These are phyloP conservation scores for Rhincodon typus DNA, from an alignment of 2,797 vertebrate species.

Conservation along the genomic window DNA sequence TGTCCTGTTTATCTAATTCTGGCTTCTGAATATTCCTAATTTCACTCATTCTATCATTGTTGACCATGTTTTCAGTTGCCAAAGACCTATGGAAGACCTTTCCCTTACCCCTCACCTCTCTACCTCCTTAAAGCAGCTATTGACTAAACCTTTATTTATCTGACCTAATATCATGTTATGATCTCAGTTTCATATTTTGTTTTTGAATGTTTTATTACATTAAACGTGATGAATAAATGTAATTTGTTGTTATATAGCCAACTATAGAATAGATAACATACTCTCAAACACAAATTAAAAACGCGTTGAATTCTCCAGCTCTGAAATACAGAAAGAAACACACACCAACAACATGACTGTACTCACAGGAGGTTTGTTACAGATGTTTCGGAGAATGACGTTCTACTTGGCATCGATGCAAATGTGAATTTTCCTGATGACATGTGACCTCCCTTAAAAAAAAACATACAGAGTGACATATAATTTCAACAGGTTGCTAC, in stretches of 20 bases:
- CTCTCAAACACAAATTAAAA: background rate
- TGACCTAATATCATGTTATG: background rate
- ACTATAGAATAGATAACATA: background rate
- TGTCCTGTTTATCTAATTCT: background rate
- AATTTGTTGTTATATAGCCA: background rate
- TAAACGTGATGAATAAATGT: background rate
- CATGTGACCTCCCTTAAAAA: constrained; percentile 76
- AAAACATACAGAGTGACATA: constrained; percentile 35
- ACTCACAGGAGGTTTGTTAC: constrained; percentile 92
- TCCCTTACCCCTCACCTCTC: background rate
- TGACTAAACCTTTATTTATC: background rate
- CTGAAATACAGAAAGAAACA: background rate
- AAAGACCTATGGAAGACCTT: background rate
- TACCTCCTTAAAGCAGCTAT: background rate
- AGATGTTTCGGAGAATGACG: constrained; percentile 75
- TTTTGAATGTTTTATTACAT: background rate
- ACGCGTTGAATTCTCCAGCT: background rate
- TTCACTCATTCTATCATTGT: background rate
- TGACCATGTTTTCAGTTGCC: background rate
- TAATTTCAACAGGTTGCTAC: background rate
- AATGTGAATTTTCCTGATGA: constrained; percentile 77
- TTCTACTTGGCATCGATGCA: constrained; percentile 86
- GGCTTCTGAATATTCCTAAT: background rate
- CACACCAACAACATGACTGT: background rate
- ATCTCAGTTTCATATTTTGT: background rate